Evolutionary conservation across 2,888 invertebrate species (phyloP).

Genomic region (Tachystola acroxantha): DNA sequence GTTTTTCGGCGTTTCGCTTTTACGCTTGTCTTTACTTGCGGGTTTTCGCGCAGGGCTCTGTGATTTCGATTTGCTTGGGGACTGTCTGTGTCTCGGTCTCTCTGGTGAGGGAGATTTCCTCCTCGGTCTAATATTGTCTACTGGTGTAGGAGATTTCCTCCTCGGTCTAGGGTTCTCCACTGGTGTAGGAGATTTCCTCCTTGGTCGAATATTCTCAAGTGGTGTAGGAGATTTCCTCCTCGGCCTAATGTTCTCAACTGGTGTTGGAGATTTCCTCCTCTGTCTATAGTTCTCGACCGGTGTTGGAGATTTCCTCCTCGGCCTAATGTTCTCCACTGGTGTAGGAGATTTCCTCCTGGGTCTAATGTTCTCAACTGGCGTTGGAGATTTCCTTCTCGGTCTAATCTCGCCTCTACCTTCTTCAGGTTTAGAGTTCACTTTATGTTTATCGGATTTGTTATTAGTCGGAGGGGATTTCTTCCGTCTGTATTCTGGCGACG

Average conservation of each 20-base stretch:
- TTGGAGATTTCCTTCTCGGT: too few relatives aligned
- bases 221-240: too few relatives aligned
- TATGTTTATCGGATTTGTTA: conserved; percentile 40
- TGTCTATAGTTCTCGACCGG: too few relatives aligned
- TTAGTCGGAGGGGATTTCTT: conserved; percentile 35
- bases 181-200: conserved; percentile 35
- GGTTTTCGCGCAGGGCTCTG: conserved; percentile 32
- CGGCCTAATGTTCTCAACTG: too few relatives aligned
- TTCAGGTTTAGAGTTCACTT: conserved; percentile 27
- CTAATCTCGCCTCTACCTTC: conserved; percentile 28
- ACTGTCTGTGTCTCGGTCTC: conserved; percentile 17
- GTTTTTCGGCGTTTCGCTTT: conserved; percentile 29
- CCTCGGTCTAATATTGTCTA: conserved; percentile 10
- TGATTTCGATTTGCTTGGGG: conserved; percentile 45
- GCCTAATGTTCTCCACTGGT: too few relatives aligned
- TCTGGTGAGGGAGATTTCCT: conserved; percentile 25
- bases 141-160: too few relatives aligned
- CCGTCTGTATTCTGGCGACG: conserved; percentile 36
- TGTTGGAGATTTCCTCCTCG: too few relatives aligned
- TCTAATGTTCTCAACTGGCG: too few relatives aligned
- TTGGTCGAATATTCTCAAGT: conserved; percentile 28
- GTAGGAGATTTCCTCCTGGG: too few relatives aligned
- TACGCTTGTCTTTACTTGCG: conserved; percentile 39
- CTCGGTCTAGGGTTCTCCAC: too few relatives aligned
- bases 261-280: conserved; percentile 34